phyloP scores from a whole-genome alignment of 2,113 vertebrate genomes.

The Neodontobutis hainanensis region DNA sequence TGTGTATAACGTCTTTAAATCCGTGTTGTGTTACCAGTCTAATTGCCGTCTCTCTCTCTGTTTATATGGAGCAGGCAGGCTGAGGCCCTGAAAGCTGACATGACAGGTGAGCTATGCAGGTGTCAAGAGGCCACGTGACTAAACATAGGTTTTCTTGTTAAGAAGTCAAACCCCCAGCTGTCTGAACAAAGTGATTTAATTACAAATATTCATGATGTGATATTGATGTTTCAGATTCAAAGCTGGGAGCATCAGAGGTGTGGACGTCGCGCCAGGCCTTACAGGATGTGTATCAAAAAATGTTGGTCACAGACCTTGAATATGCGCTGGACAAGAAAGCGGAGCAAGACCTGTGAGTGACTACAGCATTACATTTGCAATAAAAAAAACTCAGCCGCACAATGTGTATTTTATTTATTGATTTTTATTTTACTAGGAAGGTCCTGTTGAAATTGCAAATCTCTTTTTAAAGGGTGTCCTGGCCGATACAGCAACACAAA shows the following conservation, averaged over 20 bases:
- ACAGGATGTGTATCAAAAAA: conserved; percentile 99
- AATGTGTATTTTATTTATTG: too few species aligned
- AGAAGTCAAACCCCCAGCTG: too few species aligned
- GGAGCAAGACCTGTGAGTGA: conserved; percentile 98
- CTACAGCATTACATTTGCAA: conserved; percentile 6
- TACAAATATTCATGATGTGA: neutral
- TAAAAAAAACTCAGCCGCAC: too few species aligned
- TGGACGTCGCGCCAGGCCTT: conserved; percentile 98
- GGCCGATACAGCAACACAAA: too few species aligned
- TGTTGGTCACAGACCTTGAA: conserved; percentile 98
- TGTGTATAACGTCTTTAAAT: too few species aligned
- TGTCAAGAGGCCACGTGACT: neutral
- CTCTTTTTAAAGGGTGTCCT: too few species aligned
- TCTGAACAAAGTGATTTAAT: too few species aligned
- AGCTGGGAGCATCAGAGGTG: conserved; percentile 95
- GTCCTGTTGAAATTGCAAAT: too few species aligned
- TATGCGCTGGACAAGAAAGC: conserved; percentile 99
- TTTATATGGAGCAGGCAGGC: conserved; percentile 89
- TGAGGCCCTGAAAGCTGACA: conserved; percentile 99
- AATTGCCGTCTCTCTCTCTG: conserved; percentile 46
- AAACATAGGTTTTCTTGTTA: neutral
- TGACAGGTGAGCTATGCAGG: conserved; percentile 86
- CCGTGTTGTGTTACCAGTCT: conserved; percentile 13
- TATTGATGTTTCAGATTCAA: conserved; percentile 82
- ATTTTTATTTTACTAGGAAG: too few species aligned